Evolutionary conservation across 1,140 invertebrate species (phyloP), one percentile per base, ranked within the genome.

Genomic region (Eriocheir sinensis): DNA sequence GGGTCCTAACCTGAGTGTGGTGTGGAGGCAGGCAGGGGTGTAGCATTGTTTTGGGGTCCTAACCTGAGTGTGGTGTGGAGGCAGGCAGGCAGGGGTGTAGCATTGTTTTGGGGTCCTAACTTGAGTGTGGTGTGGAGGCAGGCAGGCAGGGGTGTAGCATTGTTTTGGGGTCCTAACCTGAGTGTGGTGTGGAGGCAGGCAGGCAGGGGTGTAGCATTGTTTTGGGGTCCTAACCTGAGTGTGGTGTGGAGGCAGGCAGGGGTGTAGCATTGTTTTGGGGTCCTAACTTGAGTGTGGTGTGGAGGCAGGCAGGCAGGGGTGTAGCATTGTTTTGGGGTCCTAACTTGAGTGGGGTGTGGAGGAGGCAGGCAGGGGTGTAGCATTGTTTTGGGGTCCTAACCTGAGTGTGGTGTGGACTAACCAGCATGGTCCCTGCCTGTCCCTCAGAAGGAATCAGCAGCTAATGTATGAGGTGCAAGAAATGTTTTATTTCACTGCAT

Each of bases 401-500:
- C 60, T 72, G 60, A 72, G 60, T 72, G 60, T 72, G 60, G 60
- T 72, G 60, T 72, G 60, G 60, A 72, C 60, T 72, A 72, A 72
- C 60, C 60, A 72, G 60, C 60, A 72, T 72, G 60, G 48, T 53
- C 27, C 21, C 60, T n/a, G 27, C 60, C 60, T n/a, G 21, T n/a
- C n/a, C 17, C 60, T n/a, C 17, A n/a, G 60, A 72, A n/a, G 60
- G 60, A 72, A 72, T 72, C 60, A 72, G 0, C 60, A 21, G 60
- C 3, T n/a, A n/a, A n/a, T 72, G 60, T 72, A 2, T 17, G 12
- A 8, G n/a, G 27, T 72, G 27, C 21, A 72, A n/a, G 60, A 72
- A 12, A 72, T 72, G 12, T 6, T 21, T 72, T n/a, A n/a, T 72
- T 72, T 72, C 27, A 6, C 21, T 72, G 60, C 60, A 72, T 72